Percentiles rank a stretch among this genome's conserved stretches.
Conservation (phyloP, 2,113 vertebrate genomes). For the Centropristis striata region DNA sequence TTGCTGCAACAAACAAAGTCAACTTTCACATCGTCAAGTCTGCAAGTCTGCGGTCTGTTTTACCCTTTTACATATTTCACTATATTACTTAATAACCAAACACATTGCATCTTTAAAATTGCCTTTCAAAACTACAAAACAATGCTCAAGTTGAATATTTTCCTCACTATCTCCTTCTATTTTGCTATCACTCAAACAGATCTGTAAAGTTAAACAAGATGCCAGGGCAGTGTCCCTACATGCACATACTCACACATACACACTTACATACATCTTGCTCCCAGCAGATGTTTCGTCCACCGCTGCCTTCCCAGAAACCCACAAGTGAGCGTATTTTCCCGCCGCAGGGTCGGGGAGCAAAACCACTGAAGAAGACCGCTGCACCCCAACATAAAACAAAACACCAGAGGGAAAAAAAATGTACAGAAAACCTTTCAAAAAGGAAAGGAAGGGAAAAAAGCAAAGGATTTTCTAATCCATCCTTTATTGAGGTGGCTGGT, state of each 20-base stretch:
- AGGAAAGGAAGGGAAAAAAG: slow-evolving; percentile 83
- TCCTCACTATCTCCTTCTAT: slow-evolving; percentile 27
- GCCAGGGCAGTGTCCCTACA: slow-evolving; percentile 57
- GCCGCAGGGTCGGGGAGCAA: slow-evolving; percentile 87
- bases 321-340: slow-evolving; percentile 89
- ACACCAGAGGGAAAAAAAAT: slow-evolving; percentile 83
- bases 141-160: slow-evolving; percentile 1
- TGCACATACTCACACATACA: slow-evolving; percentile 57
- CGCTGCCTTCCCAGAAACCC: slow-evolving; percentile 87
- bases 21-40: not conserved
- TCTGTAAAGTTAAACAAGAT: slow-evolving; percentile 66
- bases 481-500: slow-evolving; percentile 91
- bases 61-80: not conserved
- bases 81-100: not conserved
- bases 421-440: slow-evolving; percentile 85
- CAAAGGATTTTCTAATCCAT: slow-evolving; percentile 89
- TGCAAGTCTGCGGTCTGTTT: not conserved
- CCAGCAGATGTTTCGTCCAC: slow-evolving; percentile 88
- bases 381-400: slow-evolving; percentile 89
- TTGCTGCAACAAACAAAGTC: not conserved
- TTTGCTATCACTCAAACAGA: slow-evolving; percentile 55
- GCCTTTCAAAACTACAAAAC: not conserved
- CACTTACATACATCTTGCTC: slow-evolving; percentile 80
- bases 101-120: not conserved
- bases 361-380: slow-evolving; percentile 87